Base-by-base conservation (phyloP, 2,888 invertebrate species). In the Philopedon plagiatum region DNA sequence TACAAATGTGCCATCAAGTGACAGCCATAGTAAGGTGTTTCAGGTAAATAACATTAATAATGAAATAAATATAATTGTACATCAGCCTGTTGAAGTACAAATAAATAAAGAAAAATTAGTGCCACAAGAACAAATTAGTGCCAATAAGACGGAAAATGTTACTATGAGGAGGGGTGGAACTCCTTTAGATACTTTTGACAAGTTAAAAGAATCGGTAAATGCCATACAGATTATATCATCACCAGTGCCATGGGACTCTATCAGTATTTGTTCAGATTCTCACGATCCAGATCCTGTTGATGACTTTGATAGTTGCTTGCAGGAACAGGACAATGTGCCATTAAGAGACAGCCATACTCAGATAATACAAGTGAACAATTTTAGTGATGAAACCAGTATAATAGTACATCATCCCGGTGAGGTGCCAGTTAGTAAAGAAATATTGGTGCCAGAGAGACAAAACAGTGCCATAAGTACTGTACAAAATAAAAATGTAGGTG, bases 301-400 rank as follows among this genome's bases (percentile, higher is more conserved):
- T 39, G 39, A 3, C n/a, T 15, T 7, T 11, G 15, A 39, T 15
- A 9, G 3, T n/a, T 37, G 11, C 11, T 8, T 1, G n/a, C 39
- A 3, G 5, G 4, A 13, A 18, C 46, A 18, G 32, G n/a, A 46
- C 4, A 26, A n/a, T 39, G 60, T 60, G 26, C 26, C 37, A 39
- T 60, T 60, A 18, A 41, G 26, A 26, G 58, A 39, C 13, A 26
- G 46, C 46, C 46, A 46, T 46, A 46, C 1, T 18, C 21, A 23
- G 5, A 23, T 46, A 11, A 46, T 46, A n/a, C 46, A 23, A 23
- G n/a, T 60, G 23, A 44, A 60, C 44, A 26, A 39, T 15, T 37
- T 21, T 13, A 49, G 9, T 21, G 76, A 63, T 2, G 63, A 63
- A 18, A 8, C 7, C 2, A 19, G 19, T 13, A 51, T 34, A 8